phyloP scores from a whole-genome alignment of 2,113 vertebrate genomes.

The Sinocyclocheilus rhinocerous region DNA sequence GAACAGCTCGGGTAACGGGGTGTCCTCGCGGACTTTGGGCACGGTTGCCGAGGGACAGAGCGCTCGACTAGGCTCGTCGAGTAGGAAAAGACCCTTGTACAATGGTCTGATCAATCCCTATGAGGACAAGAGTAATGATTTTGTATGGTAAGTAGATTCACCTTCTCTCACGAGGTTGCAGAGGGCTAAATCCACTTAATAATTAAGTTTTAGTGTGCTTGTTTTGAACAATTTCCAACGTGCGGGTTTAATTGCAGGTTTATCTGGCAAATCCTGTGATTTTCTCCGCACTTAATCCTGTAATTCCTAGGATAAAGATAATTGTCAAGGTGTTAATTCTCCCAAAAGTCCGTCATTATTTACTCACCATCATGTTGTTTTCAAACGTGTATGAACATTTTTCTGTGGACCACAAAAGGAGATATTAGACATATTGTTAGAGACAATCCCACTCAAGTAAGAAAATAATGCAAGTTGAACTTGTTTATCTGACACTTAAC shows the following conservation, averaged over 20 bases:
- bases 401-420: not conserved
- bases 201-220: not conserved
- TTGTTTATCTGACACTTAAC: not conserved
- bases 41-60: constrained; percentile 65
- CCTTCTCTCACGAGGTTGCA: not conserved
- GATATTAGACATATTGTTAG: not conserved
- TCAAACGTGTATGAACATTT: too few relatives aligned
- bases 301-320: not conserved
- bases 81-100: constrained; percentile 89
- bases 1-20: constrained; percentile 67
- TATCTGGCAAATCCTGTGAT: not conserved
- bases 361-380: not conserved
- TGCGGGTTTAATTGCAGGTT: not conserved
- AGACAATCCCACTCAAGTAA: not conserved
- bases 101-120: constrained; percentile 96
- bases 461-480: not conserved
- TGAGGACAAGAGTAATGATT: constrained; percentile 98
- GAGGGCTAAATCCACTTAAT: not conserved
- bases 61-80: constrained; percentile 68
- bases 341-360: not conserved
- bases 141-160: constrained; percentile 86
- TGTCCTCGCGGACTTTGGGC: constrained; percentile 69
- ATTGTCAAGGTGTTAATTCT: not conserved
- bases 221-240: not conserved
- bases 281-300: not conserved